Evolutionary conservation across 2,888 invertebrate genomes (phyloP), one percentile per base, ranked within the genome.

Genomic region (Campopleginae sp.): DNA sequence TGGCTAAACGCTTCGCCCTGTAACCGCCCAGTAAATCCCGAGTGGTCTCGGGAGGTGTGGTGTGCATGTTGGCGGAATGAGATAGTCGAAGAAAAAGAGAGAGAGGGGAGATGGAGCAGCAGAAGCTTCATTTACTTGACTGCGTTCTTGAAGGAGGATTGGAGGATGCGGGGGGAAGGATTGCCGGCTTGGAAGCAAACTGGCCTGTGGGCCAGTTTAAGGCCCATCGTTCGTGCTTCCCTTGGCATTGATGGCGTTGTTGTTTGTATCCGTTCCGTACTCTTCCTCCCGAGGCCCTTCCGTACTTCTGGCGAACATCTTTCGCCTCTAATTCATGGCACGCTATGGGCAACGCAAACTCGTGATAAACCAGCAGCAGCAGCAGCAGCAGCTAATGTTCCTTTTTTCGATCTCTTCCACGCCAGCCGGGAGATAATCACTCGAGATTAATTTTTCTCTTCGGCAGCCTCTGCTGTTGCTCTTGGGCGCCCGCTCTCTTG

Each of bases 1-100:
- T 88, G 87, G 88, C 89, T 92, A 92, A 92, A 92, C 89, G 91
- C 89, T 91, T 88, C 89, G 89, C 87, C 91, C 91, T 90, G 89
- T 80, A 90, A 90, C 89, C 88, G 86, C 85, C 86, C 87, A 82
- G 81, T 70, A 80, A 33, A 77, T 58, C 31, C 80, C 66, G 75
- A 54, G 75, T 82, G 65, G 66, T 44, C 54, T 27, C 33, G 58
- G 63, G 51, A 71, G 46, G 63, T 72, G 75, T 76, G 33, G 48
- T 72, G 42, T 65, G 46, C 48, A 66, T 70, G 68, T 58, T n/a
- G 58, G 58, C 17, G 33, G 38, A 70, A 48, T 44, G 66, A 66
- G 66, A 66, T 66, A 23, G 44, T 38, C 14, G 42, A 42, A 66
- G 66, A 19, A 70, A 68, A 3, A 68, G 44, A 44, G 33, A 14